Percentiles rank a stretch among this genome's conserved stretches.
Conservation (phyloP, 2,113 vertebrate genomes). For the Microcebus jonahi region DNA sequence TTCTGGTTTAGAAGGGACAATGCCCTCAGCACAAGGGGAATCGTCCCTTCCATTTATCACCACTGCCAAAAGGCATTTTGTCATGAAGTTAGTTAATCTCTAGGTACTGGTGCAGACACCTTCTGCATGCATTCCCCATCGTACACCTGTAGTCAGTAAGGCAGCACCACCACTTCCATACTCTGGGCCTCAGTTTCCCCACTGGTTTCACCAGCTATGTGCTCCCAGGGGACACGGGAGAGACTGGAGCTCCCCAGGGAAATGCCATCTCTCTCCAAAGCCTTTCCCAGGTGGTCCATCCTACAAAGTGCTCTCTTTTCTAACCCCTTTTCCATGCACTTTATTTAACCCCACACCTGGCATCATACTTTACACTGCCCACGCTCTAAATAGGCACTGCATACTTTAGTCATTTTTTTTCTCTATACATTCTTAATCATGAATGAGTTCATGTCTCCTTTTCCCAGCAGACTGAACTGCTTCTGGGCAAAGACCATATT, state of each 20-base stretch:
- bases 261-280: not conserved
- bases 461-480: not conserved
- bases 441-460: not conserved
- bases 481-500: not conserved
- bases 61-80: rapidly evolving
- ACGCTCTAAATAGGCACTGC: not conserved
- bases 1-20: not conserved
- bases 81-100: too few species aligned
- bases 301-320: not conserved
- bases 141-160: not conserved
- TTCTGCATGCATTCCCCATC: not conserved
- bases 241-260: not conserved
- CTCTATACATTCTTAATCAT: not conserved
- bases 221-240: not conserved
- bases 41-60: not conserved
- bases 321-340: not conserved
- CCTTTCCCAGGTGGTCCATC: not conserved
- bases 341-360: not conserved
- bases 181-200: not conserved
- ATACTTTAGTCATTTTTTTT: not conserved
- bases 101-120: not conserved
- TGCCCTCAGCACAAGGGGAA: not conserved
- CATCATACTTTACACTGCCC: not conserved
- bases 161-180: too few species aligned
- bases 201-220: not conserved